phyloP scores from a whole-genome alignment of 2,888 invertebrate species.

The Pseudococcus longispinus region DNA sequence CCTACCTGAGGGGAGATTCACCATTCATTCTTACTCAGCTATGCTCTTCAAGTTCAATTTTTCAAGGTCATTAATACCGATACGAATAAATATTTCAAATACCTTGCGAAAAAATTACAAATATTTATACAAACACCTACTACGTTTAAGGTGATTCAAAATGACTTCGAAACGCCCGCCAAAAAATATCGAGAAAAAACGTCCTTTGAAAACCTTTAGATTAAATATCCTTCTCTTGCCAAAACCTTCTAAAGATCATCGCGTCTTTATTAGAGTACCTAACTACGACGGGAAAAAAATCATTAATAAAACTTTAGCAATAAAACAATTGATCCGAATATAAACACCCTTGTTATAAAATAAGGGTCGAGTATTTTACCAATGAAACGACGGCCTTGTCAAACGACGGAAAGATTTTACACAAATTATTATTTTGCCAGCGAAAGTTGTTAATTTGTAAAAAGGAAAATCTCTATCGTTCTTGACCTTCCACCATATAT shows the following conservation, averaged over 20 bases:
- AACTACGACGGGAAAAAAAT: background rate
- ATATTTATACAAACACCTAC: too few species aligned
- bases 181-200: background rate
- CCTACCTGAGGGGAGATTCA: too few species aligned
- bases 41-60: too few species aligned
- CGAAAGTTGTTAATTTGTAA: background rate
- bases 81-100: too few species aligned
- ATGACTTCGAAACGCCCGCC: background rate
- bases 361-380: background rate
- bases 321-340: background rate
- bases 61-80: too few species aligned
- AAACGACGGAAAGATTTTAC: background rate
- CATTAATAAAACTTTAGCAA: background rate
- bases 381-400: background rate
- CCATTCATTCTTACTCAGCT: too few species aligned
- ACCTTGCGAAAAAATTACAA: too few species aligned
- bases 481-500: background rate
- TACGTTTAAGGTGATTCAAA: background rate
- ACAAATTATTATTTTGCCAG: background rate
- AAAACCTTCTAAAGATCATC: background rate
- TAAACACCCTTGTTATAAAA: background rate
- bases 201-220: background rate
- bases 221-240: background rate
- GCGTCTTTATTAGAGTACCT: background rate
- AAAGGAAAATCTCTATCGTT: background rate